Base-by-base conservation (phyloP, 2,888 invertebrate species). In the Barypeithes pellucidus region DNA sequence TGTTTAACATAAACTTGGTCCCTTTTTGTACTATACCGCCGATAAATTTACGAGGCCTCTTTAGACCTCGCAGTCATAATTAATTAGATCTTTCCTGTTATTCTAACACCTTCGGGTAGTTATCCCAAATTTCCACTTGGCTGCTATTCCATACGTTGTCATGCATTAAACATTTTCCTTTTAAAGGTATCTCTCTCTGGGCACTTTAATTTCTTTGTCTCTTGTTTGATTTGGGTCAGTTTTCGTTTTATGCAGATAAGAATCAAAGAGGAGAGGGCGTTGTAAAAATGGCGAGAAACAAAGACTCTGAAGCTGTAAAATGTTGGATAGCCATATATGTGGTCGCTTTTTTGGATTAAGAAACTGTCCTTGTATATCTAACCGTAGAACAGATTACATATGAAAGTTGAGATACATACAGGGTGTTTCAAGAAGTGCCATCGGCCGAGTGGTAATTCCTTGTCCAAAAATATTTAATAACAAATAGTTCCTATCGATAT, bases 51-150 rank as follows among this genome's bases (percentile, higher is more conserved):
- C 29, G 9, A 29, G 29, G 29, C 11, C 4, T 39, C 11, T 39
- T 39, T 39, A n/a, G 12, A 39, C n/a, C 4, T 39, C 39, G 39
- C 39, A 39, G 39, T 39, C 39, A n/a, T n/a, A 39, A 39, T 39
- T 39, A 39, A 39, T 39, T 39, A 39, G 12, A n/a, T 39, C 8
- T n/a, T n/a, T n/a, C 39, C 39, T 39, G 39, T 39, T 39, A 18
- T 47, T 47, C 9, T 47, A 47, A 47, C 47, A 20, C 47, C 47
- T 18, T 20, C 3, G 20, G 47, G 47, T 47, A 20, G 47, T 47
- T 47, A 47, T 47, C 47, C 47, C 20, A 9, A 47, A 47, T 47
- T 47, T 47, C 47, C 47, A 47, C 47, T 47, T 20, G 47, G 20
- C 20, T 20, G 47, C 16, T 9, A 20, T 47, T 47, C 47, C 18